Percentiles rank a stretch among this genome's conserved stretches.
Conservation (phyloP, 2,113 vertebrate genomes). For the Ammodytes dubius region DNA sequence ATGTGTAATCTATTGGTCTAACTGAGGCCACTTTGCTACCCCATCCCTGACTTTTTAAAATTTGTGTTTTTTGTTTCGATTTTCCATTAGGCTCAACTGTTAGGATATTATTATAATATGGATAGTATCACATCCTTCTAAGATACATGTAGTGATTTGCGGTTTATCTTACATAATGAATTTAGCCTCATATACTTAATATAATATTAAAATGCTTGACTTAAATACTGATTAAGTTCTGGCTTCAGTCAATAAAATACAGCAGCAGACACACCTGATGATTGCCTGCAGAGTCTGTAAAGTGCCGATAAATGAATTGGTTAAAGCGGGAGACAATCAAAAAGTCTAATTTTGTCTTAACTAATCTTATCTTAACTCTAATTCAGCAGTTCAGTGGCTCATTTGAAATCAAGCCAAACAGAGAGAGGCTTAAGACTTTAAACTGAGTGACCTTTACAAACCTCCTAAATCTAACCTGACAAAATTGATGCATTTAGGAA, state of each 20-base stretch:
- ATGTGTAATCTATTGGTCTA: not conserved
- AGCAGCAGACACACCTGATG: conserved; percentile 5
- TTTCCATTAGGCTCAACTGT: not conserved
- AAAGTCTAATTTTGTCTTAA: conserved; percentile 31
- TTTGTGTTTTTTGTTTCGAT: not conserved
- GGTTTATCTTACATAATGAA: not conserved
- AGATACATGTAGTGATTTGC: not conserved
- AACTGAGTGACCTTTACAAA: conserved; percentile 16
- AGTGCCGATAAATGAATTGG: conserved; percentile 5
- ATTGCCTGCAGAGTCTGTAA: not conserved
- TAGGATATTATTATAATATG: not conserved
- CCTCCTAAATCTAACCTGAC: conserved; percentile 41
- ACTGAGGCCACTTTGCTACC: not conserved
- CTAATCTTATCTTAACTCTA: conserved; percentile 46
- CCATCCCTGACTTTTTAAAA: not conserved
- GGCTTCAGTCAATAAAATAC: not conserved
- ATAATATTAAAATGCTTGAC: not conserved
- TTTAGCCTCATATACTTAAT: not conserved
- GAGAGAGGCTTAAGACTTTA: conserved; percentile 26
- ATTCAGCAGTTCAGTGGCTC: conserved; percentile 26
- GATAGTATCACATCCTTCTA: not conserved
- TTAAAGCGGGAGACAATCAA: conserved; percentile 13
- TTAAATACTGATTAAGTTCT: not conserved
- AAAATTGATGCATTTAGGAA: conserved; percentile 37
- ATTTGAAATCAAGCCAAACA: conserved; percentile 42